Evolutionary conservation across 2,797 vertebrate genomes (phyloP).

Genomic region (Phataginus tetradactyla): DNA sequence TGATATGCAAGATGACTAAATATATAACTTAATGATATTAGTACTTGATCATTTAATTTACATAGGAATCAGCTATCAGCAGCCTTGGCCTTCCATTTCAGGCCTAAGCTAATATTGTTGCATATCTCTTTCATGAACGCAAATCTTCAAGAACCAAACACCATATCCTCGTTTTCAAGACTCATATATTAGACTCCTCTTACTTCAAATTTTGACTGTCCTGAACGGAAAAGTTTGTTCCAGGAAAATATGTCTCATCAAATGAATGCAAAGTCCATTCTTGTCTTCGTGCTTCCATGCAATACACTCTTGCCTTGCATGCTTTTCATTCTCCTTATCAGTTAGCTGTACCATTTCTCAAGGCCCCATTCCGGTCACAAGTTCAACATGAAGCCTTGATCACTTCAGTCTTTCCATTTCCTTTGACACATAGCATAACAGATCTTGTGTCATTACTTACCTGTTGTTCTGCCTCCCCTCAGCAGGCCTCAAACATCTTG

Average conservation of each 20-base stretch:
- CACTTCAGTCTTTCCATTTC: neutral
- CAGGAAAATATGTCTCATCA: neutral
- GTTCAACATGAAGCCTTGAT: neutral
- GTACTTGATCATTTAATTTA: constrained; percentile 9
- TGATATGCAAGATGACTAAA: constrained; percentile 3
- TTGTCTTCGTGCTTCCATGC: neutral
- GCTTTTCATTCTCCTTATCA: neutral
- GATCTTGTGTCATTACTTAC: neutral
- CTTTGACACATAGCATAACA: neutral
- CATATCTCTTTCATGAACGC: neutral
- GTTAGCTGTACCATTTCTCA: neutral
- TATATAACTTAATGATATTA: neutral
- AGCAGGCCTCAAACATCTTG: neutral
- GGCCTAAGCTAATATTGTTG: neutral
- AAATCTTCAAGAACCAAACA: neutral
- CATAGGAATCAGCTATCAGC: neutral
- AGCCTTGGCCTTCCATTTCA: neutral
- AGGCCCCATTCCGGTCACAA: neutral
- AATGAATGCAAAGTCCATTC: neutral
- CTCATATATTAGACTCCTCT: neutral
- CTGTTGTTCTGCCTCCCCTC: neutral
- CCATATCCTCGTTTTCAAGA: neutral
- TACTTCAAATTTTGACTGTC: neutral
- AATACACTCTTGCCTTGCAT: neutral
- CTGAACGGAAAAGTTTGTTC: neutral